Percentiles rank a stretch among this genome's conserved stretches.
Evolutionary conservation across 1,140 invertebrate genomes (phyloP).

Genomic region (Musca vetustissima): DNA sequence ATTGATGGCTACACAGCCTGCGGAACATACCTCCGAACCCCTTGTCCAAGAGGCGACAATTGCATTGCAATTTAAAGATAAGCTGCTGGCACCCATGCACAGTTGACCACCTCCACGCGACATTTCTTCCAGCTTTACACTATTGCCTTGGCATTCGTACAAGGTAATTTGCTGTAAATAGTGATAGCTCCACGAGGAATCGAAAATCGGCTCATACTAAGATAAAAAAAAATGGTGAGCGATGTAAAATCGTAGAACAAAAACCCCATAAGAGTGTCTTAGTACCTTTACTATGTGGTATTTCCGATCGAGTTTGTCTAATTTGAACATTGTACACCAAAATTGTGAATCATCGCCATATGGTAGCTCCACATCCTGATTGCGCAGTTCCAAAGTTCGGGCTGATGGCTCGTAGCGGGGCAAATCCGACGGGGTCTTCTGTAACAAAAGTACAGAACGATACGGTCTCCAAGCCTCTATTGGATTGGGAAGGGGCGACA

Average conservation of each 20-base stretch:
- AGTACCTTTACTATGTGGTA: slow-evolving; percentile 63
- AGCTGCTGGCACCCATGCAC: slow-evolving; percentile 60
- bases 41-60: slow-evolving; percentile 68
- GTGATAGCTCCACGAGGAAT: slow-evolving; percentile 57
- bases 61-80: slow-evolving; percentile 63
- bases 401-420: slow-evolving; percentile 57
- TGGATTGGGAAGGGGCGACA: slow-evolving; percentile 54
- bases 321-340: slow-evolving; percentile 65
- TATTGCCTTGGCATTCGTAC: slow-evolving; percentile 66
- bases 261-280: not conserved
- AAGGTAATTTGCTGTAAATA: slow-evolving; percentile 69
- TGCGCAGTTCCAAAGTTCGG: slow-evolving; percentile 57
- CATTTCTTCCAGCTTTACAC: slow-evolving; percentile 58
- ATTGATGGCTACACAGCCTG: not conserved
- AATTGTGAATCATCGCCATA: slow-evolving; percentile 62
- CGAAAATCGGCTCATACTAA: slow-evolving; percentile 64
- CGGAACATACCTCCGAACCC: slow-evolving; percentile 61
- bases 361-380: slow-evolving; percentile 58
- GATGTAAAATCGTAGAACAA: not conserved
- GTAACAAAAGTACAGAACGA: slow-evolving; percentile 63
- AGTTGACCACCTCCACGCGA: slow-evolving; percentile 59
- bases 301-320: slow-evolving; percentile 61
- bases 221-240: not conserved
- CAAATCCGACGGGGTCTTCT: slow-evolving; percentile 51
- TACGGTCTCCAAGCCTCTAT: slow-evolving; percentile 55